These are phyloP conservation scores for Sarotherodon lohbergeri DNA, from an alignment of 2,113 vertebrate genomes.

Conservation along the genomic window DNA sequence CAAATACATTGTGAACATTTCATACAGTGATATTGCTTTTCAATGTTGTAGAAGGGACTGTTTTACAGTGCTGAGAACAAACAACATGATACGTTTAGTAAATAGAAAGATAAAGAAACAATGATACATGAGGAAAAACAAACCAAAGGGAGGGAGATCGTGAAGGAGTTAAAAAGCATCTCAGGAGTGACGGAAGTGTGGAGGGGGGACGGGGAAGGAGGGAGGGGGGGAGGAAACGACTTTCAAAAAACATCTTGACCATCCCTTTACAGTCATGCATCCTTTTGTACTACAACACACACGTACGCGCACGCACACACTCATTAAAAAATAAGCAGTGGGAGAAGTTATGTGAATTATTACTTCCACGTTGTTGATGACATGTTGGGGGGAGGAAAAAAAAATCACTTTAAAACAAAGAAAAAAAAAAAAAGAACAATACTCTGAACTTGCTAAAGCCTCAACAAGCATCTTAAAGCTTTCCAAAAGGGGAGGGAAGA, in stretches of 20 bases:
- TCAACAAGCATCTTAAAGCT: conserved; percentile 71
- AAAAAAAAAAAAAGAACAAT: conserved; percentile 38
- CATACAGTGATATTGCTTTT: conserved; percentile 99
- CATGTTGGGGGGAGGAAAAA: neutral
- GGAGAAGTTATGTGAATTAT: conserved; percentile 62
- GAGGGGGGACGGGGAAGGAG: neutral
- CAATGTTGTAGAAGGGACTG: conserved; percentile 98
- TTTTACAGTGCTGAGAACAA: conserved; percentile 98
- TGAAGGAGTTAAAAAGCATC: conserved; percentile 43
- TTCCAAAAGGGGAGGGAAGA: conserved; percentile 41
- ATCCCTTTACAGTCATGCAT: conserved; percentile 73
- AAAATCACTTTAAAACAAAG: neutral
- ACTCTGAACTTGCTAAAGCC: conserved; percentile 67
- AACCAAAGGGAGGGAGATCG: conserved; percentile 42
- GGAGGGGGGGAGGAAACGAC: conserved; percentile 27
- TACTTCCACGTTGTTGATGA: conserved; percentile 47
- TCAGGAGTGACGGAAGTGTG: conserved; percentile 66
- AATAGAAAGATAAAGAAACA: conserved; percentile 72
- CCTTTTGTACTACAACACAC: conserved; percentile 67
- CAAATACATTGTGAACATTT: conserved; percentile 92
- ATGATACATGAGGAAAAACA: conserved; percentile 63
- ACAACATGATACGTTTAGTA: conserved; percentile 76
- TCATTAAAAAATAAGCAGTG: conserved; percentile 50
- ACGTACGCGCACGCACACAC: conserved; percentile 33
- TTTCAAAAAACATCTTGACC: conserved; percentile 54